Percentiles rank a stretch among this genome's conserved stretches.
Evolutionary conservation across 30 jellyfish, hydroid and myxozoan species (phyloP).

Genomic region (Euphysa ruthae): DNA sequence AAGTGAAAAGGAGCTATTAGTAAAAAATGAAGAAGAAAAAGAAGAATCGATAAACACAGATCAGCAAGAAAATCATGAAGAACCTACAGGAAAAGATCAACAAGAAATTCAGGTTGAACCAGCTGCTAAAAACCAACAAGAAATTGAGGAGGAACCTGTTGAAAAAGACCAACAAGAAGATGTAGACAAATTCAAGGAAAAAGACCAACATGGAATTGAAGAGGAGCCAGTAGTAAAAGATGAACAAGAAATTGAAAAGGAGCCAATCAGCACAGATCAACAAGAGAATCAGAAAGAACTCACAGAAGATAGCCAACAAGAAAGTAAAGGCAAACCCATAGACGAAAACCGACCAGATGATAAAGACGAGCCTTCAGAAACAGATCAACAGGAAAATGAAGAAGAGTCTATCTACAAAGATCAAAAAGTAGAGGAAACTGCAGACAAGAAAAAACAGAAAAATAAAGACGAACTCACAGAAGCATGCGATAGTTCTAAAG

Average conservation of each 20-base stretch:
- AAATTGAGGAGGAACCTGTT: background rate
- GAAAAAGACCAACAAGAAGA: background rate
- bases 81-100: background rate
- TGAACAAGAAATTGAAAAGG: background rate
- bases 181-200: background rate
- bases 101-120: background rate
- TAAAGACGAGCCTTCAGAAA: background rate
- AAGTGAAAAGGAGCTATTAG: background rate
- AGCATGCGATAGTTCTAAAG: background rate
- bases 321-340: background rate
- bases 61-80: background rate
- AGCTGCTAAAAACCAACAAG: background rate
- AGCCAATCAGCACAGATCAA: background rate
- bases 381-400: background rate
- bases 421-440: background rate
- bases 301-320: background rate
- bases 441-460: constrained; percentile 16
- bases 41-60: background rate
- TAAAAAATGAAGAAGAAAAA: background rate
- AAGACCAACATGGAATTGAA: background rate
- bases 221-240: background rate
- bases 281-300: background rate
- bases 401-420: background rate
- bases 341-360: background rate
- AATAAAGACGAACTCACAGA: constrained; percentile 10